These are phyloP conservation scores for Sepioteuthis lessoniana DNA, from an alignment of 2,888 invertebrate genomes.

Conservation along the genomic window DNA sequence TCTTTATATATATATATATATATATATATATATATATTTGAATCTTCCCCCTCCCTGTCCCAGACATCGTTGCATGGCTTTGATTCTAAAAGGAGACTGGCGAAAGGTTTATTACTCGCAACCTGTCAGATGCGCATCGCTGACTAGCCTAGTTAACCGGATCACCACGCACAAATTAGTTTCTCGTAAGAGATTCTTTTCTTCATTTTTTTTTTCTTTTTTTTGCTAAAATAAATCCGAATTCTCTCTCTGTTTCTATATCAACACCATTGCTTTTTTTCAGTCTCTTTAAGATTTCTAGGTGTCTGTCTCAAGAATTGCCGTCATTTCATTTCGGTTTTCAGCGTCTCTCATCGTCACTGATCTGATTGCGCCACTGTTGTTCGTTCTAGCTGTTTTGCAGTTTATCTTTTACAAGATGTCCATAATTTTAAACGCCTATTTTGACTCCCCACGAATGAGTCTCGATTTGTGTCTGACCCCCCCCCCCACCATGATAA, in stretches of 20 bases:
- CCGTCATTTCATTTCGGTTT: background rate
- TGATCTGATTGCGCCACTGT: too few relatives aligned
- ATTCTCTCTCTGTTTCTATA: background rate
- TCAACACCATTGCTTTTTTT: background rate
- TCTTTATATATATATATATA: too few relatives aligned
- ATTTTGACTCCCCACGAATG: too few relatives aligned
- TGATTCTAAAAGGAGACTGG: background rate
- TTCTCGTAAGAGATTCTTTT: background rate
- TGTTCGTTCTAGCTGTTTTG: too few relatives aligned
- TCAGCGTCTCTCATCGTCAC: background rate
- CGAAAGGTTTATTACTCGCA: conserved; percentile 26
- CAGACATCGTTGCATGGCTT: background rate
- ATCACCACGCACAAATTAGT: conserved; percentile 48
- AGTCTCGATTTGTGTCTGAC: too few relatives aligned
- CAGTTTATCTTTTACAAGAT: too few relatives aligned
- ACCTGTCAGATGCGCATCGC: background rate
- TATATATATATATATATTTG: conserved; percentile 42
- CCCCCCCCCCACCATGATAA: too few relatives aligned
- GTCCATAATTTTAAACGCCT: too few relatives aligned
- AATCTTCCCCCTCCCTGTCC: too few relatives aligned
- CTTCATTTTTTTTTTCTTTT: too few relatives aligned
- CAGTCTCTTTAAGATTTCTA: background rate
- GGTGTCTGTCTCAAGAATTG: background rate
- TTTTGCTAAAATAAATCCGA: background rate
- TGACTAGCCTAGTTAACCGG: background rate